Percentiles rank a stretch among this genome's conserved stretches.
Evolutionary conservation across 2,888 invertebrate species (phyloP).

Genomic region (Pecten maximus): DNA sequence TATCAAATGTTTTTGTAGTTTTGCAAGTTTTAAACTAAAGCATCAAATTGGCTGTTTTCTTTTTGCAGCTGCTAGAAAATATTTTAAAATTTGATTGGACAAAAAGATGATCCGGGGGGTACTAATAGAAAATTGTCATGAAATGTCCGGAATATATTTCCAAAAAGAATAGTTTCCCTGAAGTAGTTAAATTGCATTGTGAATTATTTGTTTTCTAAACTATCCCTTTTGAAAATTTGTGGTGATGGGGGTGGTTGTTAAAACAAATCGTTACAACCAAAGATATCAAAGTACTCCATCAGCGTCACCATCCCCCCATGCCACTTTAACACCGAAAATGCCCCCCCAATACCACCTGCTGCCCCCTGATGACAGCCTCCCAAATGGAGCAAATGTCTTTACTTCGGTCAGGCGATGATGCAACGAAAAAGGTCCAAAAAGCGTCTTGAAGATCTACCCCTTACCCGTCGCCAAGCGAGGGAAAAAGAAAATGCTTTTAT

Average conservation of each 20-base stretch:
- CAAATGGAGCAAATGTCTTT: background rate
- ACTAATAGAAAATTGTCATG: too few relatives aligned
- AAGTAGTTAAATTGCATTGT: too few relatives aligned
- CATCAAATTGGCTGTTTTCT: too few relatives aligned
- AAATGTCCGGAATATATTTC: too few relatives aligned
- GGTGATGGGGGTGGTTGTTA: background rate
- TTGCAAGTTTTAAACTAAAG: too few relatives aligned
- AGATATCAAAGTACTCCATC: background rate
- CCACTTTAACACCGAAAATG: background rate
- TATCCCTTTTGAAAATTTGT: background rate
- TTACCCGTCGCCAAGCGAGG: slow-evolving; percentile 47
- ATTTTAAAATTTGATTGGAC: too few relatives aligned
- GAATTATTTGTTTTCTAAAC: too few relatives aligned
- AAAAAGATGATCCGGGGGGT: too few relatives aligned
- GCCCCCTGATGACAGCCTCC: background rate
- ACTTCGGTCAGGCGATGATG: background rate
- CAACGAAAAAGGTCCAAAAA: background rate
- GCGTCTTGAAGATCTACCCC: slow-evolving; percentile 47
- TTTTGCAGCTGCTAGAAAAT: too few relatives aligned
- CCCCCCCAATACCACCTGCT: background rate
- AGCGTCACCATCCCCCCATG: background rate
- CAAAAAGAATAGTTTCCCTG: too few relatives aligned
- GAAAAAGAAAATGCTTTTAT: slow-evolving; percentile 27
- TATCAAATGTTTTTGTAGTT: too few relatives aligned
- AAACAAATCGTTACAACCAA: background rate